Conservation (phyloP, 2,888 invertebrate genomes). For the Lampropteryx suffumata region DNA sequence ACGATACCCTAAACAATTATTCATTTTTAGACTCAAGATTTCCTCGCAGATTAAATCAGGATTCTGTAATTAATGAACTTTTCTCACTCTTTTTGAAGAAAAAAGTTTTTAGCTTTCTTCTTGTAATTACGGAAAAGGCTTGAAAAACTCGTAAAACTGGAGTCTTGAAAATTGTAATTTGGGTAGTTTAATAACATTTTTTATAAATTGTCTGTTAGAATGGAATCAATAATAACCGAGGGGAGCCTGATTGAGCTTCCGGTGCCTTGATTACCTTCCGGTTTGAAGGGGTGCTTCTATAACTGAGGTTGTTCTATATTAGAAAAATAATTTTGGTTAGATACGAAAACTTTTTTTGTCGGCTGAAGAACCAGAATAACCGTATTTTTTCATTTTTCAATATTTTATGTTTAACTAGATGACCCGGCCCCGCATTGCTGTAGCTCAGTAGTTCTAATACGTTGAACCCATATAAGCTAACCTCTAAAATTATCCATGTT, state of each 20-base stretch:
- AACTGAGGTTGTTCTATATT: not conserved
- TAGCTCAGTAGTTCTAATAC: no score
- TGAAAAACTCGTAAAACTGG: not conserved
- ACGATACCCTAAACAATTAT: no score
- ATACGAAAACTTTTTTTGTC: no score
- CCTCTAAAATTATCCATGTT: no score
- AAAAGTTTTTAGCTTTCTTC: conserved; percentile 9
- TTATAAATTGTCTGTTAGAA: not conserved
- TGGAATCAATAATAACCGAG: conserved; percentile 10
- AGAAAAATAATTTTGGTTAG: no score
- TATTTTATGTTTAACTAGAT: no score
- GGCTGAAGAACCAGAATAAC: no score
- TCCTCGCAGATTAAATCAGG: not conserved
- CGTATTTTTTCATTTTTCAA: no score
- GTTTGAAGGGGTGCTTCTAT: conserved; percentile 1
- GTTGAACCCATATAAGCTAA: no score
- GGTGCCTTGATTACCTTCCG: conserved; percentile 16
- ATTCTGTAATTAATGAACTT: conserved; percentile 1
- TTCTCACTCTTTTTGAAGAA: not conserved
- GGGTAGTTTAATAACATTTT: conserved; percentile 6
- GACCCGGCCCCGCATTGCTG: no score
- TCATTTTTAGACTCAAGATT: no score
- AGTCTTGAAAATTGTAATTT: conserved; percentile 14
- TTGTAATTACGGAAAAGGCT: not conserved
- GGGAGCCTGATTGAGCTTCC: conserved; percentile 18